Percentiles rank a stretch among this genome's conserved stretches.
Conservation (phyloP, 2,113 vertebrate genomes). For the Hymenochirus boettgeri region DNA sequence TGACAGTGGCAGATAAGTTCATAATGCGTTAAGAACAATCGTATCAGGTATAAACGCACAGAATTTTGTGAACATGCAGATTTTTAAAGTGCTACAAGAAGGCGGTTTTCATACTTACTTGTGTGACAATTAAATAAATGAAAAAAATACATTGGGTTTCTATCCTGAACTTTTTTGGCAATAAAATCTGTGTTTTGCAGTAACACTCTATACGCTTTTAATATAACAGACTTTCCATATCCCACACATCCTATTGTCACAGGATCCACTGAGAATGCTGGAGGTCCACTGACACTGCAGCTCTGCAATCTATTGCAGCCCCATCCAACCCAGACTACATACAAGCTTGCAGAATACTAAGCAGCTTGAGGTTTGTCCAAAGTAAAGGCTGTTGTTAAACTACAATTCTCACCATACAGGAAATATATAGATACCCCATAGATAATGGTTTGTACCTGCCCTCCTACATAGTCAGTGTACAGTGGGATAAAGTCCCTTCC, state of each 20-base stretch:
- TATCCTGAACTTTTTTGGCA: neutral
- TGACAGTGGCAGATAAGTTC: no score
- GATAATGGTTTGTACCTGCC: no score
- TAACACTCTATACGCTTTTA: neutral
- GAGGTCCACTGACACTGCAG: neutral
- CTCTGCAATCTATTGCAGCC: constrained; percentile 2
- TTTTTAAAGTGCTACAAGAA: neutral
- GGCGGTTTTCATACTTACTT: no score
- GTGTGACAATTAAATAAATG: no score
- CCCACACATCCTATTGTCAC: neutral
- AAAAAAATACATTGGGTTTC: neutral
- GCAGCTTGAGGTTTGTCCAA: neutral
- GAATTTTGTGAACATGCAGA: neutral
- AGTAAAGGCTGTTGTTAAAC: neutral
- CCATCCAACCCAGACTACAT: neutral
- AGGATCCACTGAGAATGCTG: neutral
- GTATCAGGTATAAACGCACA: neutral
- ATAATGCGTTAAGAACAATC: no score
- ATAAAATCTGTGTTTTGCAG: neutral
- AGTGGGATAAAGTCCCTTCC: no score
- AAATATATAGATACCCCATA: neutral
- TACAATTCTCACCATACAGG: neutral
- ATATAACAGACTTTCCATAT: neutral
- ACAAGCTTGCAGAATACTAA: constrained; percentile 3
- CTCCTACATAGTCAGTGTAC: no score